Evolutionary conservation across 2,888 invertebrate genomes (phyloP).

Genomic region (Anoplius nigerrimus): DNA sequence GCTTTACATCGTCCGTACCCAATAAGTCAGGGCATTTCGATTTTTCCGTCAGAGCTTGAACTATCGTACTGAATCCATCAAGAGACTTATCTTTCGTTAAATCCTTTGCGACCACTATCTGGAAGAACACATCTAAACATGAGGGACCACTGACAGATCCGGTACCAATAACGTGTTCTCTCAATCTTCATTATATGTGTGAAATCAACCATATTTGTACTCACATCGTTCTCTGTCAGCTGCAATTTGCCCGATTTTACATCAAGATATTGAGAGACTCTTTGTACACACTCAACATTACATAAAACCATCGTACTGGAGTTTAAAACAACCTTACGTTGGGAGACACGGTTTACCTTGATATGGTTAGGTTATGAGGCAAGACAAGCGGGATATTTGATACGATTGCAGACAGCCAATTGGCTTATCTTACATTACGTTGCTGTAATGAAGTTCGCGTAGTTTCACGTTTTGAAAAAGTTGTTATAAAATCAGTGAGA

Average conservation of each 20-base stretch:
- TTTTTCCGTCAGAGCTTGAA: slow-evolving; percentile 60
- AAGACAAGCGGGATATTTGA: background rate
- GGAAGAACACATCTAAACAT: background rate
- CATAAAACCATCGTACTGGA: slow-evolving; percentile 67
- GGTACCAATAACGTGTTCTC: too few species aligned
- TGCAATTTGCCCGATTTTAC: slow-evolving; percentile 59
- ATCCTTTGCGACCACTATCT: slow-evolving; percentile 56
- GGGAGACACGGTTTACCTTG: background rate
- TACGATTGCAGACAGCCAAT: background rate
- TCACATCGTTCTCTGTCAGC: slow-evolving; percentile 65
- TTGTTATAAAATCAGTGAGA: too few species aligned
- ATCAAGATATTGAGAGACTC: slow-evolving; percentile 65
- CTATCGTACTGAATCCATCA: slow-evolving; percentile 63
- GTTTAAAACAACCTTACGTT: background rate
- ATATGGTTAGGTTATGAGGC: slow-evolving; percentile 11
- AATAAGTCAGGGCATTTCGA: slow-evolving; percentile 61
- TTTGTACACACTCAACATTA: slow-evolving; percentile 65
- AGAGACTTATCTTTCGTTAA: background rate
- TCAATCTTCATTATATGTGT: too few species aligned
- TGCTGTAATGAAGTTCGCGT: background rate
- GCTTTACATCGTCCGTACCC: slow-evolving; percentile 60
- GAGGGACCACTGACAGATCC: background rate
- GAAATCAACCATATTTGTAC: too few species aligned
- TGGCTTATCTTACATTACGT: slow-evolving; percentile 1
- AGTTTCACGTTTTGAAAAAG: background rate